A percentile compares a stretch with the other conserved stretches of the same genome.
phyloP scores from a whole-genome alignment of 2,797 vertebrate genomes.

The Rhinogobio ventralis region DNA sequence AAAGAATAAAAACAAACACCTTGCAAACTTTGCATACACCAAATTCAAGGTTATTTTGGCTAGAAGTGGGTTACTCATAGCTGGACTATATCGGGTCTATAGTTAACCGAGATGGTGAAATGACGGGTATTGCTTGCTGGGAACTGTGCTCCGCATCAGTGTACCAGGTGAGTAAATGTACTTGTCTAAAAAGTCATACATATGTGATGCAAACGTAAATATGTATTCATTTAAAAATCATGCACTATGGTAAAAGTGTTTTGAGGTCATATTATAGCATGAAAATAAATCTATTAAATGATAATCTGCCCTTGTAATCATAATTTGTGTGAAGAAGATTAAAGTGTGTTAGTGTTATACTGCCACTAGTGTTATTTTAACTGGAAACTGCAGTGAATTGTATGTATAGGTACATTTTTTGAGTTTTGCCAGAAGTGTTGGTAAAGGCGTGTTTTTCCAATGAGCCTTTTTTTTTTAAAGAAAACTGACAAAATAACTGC shows the following conservation, averaged over 20 bases:
- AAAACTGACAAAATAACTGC: slow-evolving; percentile 3
- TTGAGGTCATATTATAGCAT: background rate
- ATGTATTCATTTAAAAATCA: background rate
- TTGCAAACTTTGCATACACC: too few relatives aligned
- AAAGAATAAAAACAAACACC: too few relatives aligned
- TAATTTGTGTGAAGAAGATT: background rate
- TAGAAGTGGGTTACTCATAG: background rate
- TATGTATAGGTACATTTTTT: background rate
- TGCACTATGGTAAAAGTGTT: background rate
- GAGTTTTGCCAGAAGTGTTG: background rate
- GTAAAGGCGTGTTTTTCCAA: background rate
- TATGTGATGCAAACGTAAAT: background rate
- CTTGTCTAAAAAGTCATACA: too few relatives aligned
- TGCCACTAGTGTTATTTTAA: background rate
- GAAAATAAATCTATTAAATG: background rate
- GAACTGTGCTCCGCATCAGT: background rate
- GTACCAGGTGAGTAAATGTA: background rate
- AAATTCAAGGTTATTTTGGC: too few relatives aligned
- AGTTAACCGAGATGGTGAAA: too few relatives aligned
- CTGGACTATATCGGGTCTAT: too few relatives aligned
- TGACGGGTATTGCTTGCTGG: too few relatives aligned
- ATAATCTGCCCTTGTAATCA: background rate
- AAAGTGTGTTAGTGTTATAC: background rate
- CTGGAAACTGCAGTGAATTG: background rate
- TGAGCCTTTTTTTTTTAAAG: background rate